phyloP scores from a whole-genome alignment of 2,888 invertebrate species.

The Leucoma salicis region DNA sequence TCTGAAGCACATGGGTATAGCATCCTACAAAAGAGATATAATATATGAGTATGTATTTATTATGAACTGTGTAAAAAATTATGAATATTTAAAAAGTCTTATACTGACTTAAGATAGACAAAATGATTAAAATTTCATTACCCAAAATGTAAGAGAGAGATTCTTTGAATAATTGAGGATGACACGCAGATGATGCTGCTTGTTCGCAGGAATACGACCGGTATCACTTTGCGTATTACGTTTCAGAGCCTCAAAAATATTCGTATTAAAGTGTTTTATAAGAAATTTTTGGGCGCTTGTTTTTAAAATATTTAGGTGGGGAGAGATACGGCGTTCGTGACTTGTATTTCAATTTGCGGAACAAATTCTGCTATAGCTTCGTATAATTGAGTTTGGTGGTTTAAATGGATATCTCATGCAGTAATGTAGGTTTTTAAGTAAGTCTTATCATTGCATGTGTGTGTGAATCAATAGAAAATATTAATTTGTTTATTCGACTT shows the following conservation, averaged over 20 bases:
- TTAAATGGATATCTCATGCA: no score
- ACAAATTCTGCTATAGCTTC: no score
- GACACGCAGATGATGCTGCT: slow-evolving; percentile 44
- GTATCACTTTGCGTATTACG: slow-evolving; percentile 34
- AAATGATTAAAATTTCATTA: slow-evolving; percentile 70
- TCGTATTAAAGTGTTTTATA: slow-evolving; percentile 14
- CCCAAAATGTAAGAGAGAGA: slow-evolving; percentile 67
- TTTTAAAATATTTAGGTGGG: neutral
- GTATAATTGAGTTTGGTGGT: no score
- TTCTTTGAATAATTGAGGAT: slow-evolving; percentile 63
- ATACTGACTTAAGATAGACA: slow-evolving; percentile 43
- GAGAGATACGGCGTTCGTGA: neutral
- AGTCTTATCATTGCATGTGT: no score
- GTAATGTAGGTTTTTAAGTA: no score
- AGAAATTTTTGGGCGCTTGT: neutral
- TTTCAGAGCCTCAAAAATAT: slow-evolving; percentile 11
- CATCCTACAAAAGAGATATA: no score
- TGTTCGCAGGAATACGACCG: slow-evolving; percentile 23
- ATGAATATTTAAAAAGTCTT: slow-evolving; percentile 35
- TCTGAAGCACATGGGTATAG: slow-evolving; percentile 20
- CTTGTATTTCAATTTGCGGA: neutral
- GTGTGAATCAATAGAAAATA: no score
- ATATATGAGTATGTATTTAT: no score
- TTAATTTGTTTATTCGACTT: no score
- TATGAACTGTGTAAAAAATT: slow-evolving; percentile 33